A percentile compares a stretch with the other conserved stretches of the same genome.
Evolutionary conservation across 2,797 vertebrate genomes (phyloP).

Genomic region (Adrianichthys oophorus): DNA sequence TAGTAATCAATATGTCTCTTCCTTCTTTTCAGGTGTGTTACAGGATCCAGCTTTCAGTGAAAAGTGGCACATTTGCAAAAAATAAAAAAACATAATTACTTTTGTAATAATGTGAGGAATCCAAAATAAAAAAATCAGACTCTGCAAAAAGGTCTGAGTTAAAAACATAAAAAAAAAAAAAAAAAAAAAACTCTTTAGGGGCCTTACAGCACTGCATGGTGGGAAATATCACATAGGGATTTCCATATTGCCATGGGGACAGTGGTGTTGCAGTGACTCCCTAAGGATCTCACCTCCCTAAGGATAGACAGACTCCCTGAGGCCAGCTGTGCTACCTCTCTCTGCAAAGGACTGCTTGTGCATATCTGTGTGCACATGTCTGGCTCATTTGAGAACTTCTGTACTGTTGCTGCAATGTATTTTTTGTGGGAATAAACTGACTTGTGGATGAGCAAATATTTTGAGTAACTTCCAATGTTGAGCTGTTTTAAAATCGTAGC

Average conservation of each 20-base stretch:
- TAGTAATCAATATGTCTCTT: no score
- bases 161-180: slow-evolving; percentile 44
- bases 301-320: slow-evolving; percentile 62
- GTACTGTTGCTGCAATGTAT: slow-evolving; percentile 26
- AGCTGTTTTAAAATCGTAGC: slow-evolving; percentile 4
- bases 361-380: slow-evolving; percentile 24
- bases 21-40: slow-evolving; percentile 11
- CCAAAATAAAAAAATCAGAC: slow-evolving; percentile 40
- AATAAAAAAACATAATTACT: slow-evolving; percentile 47
- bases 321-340: slow-evolving; percentile 57
- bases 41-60: slow-evolving; percentile 6
- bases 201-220: slow-evolving; percentile 56
- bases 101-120: slow-evolving; percentile 48
- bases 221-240: slow-evolving; percentile 66
- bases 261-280: slow-evolving; percentile 64
- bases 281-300: slow-evolving; percentile 55
- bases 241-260: slow-evolving; percentile 74
- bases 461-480: background rate
- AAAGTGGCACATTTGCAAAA: slow-evolving; percentile 14
- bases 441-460: slow-evolving; percentile 15
- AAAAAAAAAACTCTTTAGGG: slow-evolving; percentile 57
- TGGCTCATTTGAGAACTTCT: slow-evolving; percentile 36
- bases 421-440: slow-evolving; percentile 21
- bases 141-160: slow-evolving; percentile 44
- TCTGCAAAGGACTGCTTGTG: slow-evolving; percentile 27